A percentile compares a stretch with the other conserved stretches of the same genome.
Evolutionary conservation across 64 coral and sea anemone genomes (phyloP).

Genomic region (Montipora foliosa): DNA sequence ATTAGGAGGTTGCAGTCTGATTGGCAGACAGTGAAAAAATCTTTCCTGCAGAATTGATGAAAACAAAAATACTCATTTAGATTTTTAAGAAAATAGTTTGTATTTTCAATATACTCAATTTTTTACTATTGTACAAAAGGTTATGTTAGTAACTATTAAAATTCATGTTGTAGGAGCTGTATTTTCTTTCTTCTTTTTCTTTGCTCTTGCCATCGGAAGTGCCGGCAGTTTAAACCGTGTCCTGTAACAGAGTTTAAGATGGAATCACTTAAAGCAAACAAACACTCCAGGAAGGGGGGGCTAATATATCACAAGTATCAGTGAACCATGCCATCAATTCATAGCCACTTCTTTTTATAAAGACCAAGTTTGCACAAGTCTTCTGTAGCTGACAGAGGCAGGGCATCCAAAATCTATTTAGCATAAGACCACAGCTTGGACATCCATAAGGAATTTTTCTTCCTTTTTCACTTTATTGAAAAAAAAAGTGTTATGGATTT

Average conservation of each 20-base stretch:
- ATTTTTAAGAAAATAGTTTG: not conserved
- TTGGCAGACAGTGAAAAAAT: not conserved
- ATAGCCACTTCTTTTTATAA: no score
- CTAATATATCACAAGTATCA: no score
- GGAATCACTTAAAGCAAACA: not conserved
- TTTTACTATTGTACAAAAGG: slow-evolving; percentile 11
- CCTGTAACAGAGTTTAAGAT: slow-evolving; percentile 59
- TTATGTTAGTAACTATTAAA: not conserved
- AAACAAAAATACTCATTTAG: not conserved
- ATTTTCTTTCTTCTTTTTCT: slow-evolving; percentile 92
- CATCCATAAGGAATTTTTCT: no score
- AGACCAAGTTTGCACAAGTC: no score
- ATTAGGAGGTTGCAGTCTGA: no score
- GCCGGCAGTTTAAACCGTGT: slow-evolving; percentile 96
- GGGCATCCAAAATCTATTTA: no score
- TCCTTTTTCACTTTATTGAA: not conserved
- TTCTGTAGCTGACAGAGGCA: no score
- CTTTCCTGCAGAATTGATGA: not conserved
- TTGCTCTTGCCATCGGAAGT: slow-evolving; percentile 79
- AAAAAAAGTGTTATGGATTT: not conserved
- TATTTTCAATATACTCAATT: not conserved
- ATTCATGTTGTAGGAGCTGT: slow-evolving; percentile 16
- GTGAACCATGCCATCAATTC: no score
- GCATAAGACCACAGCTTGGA: no score
- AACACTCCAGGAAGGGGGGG: no score